Percentiles rank a stretch among this genome's conserved stretches.
These are phyloP conservation scores for Lates calcarifer DNA, from an alignment of 2,113 vertebrate genomes.

Conservation along the genomic window DNA sequence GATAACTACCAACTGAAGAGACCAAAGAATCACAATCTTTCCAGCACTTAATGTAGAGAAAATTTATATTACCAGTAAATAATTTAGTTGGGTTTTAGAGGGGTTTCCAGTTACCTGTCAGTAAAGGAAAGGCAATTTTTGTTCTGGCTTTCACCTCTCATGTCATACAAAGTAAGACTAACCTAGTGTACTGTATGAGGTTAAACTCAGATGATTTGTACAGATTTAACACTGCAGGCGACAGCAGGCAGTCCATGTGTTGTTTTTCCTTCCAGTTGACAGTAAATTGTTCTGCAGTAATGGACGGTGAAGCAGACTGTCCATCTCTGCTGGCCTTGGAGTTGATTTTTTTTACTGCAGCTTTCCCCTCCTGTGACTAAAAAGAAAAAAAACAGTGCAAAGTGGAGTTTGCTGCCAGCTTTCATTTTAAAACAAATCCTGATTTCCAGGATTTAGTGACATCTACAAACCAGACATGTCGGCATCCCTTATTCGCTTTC, in stretches of 20 bases:
- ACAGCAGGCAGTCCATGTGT: background rate
- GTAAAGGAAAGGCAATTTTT: background rate
- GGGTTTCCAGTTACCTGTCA: background rate
- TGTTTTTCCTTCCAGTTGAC: slow-evolving; percentile 14
- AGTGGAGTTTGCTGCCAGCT: slow-evolving; percentile 25
- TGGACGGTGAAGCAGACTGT: slow-evolving; percentile 19
- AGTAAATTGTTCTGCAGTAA: slow-evolving; percentile 20
- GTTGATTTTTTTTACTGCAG: slow-evolving; percentile 22
- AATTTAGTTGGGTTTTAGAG: background rate
- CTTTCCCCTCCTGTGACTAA: background rate
- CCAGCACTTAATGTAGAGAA: background rate
- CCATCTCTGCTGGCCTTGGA: slow-evolving; percentile 30
- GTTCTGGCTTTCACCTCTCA: background rate
- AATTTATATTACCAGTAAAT: background rate
- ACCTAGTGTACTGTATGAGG: background rate
- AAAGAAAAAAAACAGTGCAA: background rate
- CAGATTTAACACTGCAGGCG: slow-evolving; percentile 9
- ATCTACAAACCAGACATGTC: slow-evolving; percentile 17
- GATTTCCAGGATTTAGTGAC: slow-evolving; percentile 27
- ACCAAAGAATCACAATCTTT: background rate
- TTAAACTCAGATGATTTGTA: background rate
- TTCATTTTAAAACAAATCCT: slow-evolving; percentile 38
- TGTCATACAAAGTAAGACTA: background rate
- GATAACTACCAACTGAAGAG: too few relatives aligned
- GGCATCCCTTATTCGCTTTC: slow-evolving; percentile 3